phyloP scores from a whole-genome alignment of 2,797 vertebrate species.

The Enteromius viviparus region DNA sequence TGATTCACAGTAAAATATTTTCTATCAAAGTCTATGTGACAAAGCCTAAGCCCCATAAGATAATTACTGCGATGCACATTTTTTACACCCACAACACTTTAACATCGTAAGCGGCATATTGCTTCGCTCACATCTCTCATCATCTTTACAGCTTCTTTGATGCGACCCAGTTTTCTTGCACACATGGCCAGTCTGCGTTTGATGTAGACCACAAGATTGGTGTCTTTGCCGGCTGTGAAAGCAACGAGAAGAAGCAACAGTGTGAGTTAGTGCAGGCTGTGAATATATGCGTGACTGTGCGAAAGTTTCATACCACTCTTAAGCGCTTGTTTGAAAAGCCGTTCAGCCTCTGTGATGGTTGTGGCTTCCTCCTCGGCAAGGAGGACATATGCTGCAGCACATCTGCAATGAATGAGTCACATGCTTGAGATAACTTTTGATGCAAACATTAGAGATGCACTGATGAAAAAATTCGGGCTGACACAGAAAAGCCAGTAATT shows the following conservation, averaged over 20 bases:
- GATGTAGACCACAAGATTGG: constrained; percentile 96
- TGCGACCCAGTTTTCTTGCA: constrained; percentile 93
- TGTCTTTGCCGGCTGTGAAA: constrained; percentile 91
- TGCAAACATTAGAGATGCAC: not conserved
- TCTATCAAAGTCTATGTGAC: not conserved
- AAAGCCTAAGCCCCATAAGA: not conserved
- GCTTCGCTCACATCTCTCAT: constrained; percentile 95
- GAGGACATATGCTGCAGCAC: constrained; percentile 95
- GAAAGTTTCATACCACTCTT: constrained; percentile 83
- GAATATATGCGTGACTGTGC: not conserved
- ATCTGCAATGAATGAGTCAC: constrained; percentile 69
- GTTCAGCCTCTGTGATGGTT: constrained; percentile 95
- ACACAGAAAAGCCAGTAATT: not conserved
- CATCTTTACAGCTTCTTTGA: constrained; percentile 98
- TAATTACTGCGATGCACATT: not conserved
- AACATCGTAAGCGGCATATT: not conserved
- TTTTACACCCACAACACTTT: not conserved
- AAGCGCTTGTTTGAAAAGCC: constrained; percentile 94
- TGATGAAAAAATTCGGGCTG: not conserved
- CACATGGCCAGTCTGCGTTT: constrained; percentile 98
- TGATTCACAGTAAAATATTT: not conserved
- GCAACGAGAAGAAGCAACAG: not conserved
- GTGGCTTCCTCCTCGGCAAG: constrained; percentile 97
- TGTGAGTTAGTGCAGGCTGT: not conserved
- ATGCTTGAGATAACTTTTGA: not conserved